Conservation (phyloP, 2,113 vertebrate species). For the Aphelocoma coerulescens region DNA sequence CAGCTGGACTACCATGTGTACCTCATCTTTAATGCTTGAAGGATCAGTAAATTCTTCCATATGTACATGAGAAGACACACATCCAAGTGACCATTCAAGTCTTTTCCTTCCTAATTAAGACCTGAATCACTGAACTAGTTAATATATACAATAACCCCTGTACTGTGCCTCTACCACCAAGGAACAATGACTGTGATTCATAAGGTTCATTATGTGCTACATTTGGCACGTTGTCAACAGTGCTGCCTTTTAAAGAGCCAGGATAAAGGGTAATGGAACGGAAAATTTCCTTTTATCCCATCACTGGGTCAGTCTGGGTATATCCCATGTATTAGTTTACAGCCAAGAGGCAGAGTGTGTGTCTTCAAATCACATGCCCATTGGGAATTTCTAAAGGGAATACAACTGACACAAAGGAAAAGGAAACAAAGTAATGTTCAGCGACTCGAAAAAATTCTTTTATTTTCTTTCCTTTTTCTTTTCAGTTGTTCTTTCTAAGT, state of each 20-base stretch:
- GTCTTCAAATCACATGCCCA: not conserved
- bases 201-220: constrained; percentile 19
- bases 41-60: not conserved
- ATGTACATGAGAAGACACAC: not conserved
- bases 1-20: not conserved
- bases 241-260: not conserved
- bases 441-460: not conserved
- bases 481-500: not conserved
- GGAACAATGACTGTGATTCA: constrained; percentile 35
- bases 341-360: not conserved
- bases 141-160: not conserved
- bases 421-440: not conserved
- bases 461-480: not conserved
- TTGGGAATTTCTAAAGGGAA: not conserved
- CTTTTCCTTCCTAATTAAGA: not conserved
- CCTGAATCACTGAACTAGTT: not conserved
- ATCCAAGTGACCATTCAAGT: not conserved
- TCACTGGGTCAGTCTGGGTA: not conserved
- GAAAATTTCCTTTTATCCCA: constrained; percentile 25
- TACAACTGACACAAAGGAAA: not conserved
- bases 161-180: not conserved
- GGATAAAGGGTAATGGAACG: constrained; percentile 34
- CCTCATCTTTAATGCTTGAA: rapidly evolving
- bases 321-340: not conserved
- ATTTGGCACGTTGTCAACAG: constrained; percentile 19